Percentiles rank a stretch among this genome's conserved stretches.
phyloP scores from a whole-genome alignment of 1,140 invertebrate genomes.

The Drosophila tani region DNA sequence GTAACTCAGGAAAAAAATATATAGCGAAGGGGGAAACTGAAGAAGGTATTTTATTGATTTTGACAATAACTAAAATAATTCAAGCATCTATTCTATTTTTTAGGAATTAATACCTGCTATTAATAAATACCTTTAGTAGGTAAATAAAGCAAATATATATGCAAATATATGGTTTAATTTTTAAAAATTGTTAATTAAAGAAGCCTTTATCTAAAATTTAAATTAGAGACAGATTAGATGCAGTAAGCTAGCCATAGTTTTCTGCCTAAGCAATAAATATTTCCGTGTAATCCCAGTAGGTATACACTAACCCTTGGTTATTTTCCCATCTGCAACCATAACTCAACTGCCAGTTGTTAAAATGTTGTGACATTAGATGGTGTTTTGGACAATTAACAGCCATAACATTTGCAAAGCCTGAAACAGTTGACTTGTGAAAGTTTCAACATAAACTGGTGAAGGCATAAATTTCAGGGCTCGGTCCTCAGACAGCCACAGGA shows the following conservation, averaged over 20 bases:
- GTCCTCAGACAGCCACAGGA: slow-evolving; percentile 16
- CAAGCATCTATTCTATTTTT: background rate
- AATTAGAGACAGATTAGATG: too few species aligned
- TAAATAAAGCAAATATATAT: too few species aligned
- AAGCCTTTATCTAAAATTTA: too few species aligned
- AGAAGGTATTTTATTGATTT: background rate
- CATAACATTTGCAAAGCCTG: slow-evolving; percentile 17
- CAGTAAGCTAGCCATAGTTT: too few species aligned
- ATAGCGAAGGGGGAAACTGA: background rate
- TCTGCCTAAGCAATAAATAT: background rate
- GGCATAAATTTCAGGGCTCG: slow-evolving; percentile 29
- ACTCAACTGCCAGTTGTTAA: slow-evolving; percentile 26
- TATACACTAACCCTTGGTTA: background rate
- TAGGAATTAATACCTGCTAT: background rate
- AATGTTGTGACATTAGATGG: slow-evolving; percentile 24
- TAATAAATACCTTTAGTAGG: too few species aligned
- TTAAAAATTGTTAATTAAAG: too few species aligned
- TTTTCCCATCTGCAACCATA: slow-evolving; percentile 3
- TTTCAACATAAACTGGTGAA: slow-evolving; percentile 10
- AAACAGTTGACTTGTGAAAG: slow-evolving; percentile 15
- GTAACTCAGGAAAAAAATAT: background rate
- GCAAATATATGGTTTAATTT: too few species aligned
- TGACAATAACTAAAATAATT: too few species aligned
- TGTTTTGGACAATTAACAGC: slow-evolving; percentile 39
- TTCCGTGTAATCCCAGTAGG: background rate